Base-by-base conservation (phyloP, 2,888 invertebrate genomes). In the Oxytorus armatus region DNA sequence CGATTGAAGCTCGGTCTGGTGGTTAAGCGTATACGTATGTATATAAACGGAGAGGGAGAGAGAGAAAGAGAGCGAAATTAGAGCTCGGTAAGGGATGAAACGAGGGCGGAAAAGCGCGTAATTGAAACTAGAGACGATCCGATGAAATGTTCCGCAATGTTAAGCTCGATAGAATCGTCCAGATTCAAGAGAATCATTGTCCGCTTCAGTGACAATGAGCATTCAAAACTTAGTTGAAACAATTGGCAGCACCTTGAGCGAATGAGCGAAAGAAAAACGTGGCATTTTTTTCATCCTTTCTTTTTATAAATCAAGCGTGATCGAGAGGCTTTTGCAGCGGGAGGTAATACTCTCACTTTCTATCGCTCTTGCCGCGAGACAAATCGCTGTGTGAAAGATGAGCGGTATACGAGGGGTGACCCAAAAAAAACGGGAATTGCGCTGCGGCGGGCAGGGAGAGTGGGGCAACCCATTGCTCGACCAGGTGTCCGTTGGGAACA, bases 1-100 rank as follows among this genome's bases (percentile, higher is more conserved):
- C 85, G 86, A 87, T 86, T 85, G 51, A 73, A 78, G 78, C 57
- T 66, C 53, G 36, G 57, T 66, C 29, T 47, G 18, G 57, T 36
- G 10, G 14, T 5, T 2, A 36, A 39, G 51, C 21, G 3, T 3
- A 65, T 10, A 21, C 21, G 8, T 33, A 16, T 49, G 11, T 33
- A 49, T 4, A 47, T 16, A 39, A 18, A 42, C 39, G 39, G 21
- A 39, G 7, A 39, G 36, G 39, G 7, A 59, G 25, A 29, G 25
- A 25, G 44, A 42, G 39, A 61, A 8, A 3, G 23, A 23, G 42
- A 25, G 4, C 3, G 14, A 14, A 8, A 25, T 3, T 1, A 7
- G n/a, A 16, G 29, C 23, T 2, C 16, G 33, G 21, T n/a, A 18
- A 36, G 49, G 18, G 47, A 63, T 63, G 44, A 63, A 25, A 29